Evolutionary conservation across 2,113 vertebrate genomes (phyloP).

Genomic region (Taxidea taxus): DNA sequence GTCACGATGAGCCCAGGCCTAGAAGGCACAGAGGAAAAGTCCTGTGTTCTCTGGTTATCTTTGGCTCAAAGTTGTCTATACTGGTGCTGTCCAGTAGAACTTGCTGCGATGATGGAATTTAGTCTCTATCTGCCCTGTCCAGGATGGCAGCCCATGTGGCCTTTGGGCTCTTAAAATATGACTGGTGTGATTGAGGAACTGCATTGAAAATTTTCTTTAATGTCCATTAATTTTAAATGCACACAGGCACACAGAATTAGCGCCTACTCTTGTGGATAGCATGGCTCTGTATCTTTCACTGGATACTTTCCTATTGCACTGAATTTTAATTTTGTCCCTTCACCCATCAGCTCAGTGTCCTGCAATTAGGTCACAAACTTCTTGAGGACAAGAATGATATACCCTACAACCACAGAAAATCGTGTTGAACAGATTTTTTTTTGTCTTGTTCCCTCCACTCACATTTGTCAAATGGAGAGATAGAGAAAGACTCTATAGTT

Average conservation of each 20-base stretch:
- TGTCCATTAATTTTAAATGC: neutral
- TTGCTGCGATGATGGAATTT: neutral
- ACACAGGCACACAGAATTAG: neutral
- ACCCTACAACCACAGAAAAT: slow-evolving; percentile 1
- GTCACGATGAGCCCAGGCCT: neutral
- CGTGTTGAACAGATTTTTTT: neutral
- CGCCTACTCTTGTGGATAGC: neutral
- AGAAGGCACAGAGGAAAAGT: neutral
- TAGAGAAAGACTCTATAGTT: neutral
- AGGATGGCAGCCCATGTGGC: neutral
- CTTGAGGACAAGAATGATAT: neutral
- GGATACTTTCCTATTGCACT: neutral
- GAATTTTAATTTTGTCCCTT: slow-evolving; percentile 4
- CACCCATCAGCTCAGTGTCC: neutral
- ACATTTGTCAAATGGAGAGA: neutral
- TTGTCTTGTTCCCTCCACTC: neutral
- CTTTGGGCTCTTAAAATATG: neutral
- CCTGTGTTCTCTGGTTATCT: neutral
- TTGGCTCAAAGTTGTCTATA: neutral
- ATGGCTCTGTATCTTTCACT: neutral
- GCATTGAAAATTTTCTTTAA: slow-evolving; percentile 13
- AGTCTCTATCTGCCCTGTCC: neutral
- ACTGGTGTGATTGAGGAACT: neutral
- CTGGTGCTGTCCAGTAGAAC: neutral
- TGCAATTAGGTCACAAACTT: neutral